Evolutionary conservation across 2,797 vertebrate genomes (phyloP).

Genomic region (Crenichthys baileyi): DNA sequence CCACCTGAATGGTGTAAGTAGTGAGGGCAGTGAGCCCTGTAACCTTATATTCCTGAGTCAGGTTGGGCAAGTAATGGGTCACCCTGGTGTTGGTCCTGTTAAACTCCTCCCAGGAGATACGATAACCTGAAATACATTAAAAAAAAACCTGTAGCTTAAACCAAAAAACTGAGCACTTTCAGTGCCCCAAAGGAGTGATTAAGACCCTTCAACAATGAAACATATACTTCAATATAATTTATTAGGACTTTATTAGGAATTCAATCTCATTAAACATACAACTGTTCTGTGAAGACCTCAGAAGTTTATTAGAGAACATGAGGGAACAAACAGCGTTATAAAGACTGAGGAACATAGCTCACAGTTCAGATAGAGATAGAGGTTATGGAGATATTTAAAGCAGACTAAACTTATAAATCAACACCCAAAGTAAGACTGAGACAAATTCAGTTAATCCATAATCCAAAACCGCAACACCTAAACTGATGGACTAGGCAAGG

Average conservation of each 20-base stretch:
- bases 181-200: not conserved
- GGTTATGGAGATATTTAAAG: not conserved
- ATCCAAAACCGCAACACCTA: not conserved
- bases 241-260: not conserved
- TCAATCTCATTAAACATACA: not conserved
- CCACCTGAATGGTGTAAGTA: conserved; percentile 99
- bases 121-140: conserved; percentile 83
- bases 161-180: not conserved
- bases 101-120: conserved; percentile 98
- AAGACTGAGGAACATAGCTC: not conserved
- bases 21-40: conserved; percentile 96
- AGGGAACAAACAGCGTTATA: not conserved
- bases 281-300: not conserved
- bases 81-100: conserved; percentile 97
- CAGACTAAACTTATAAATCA: not conserved
- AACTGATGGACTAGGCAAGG: not conserved
- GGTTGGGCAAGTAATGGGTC: conserved; percentile 95
- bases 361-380: not conserved
- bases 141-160: not conserved
- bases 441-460: not conserved
- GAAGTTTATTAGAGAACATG: not conserved
- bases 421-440: not conserved
- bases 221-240: not conserved
- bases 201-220: not conserved
- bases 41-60: conserved; percentile 95